These are phyloP conservation scores for Lymantria monacha DNA, from an alignment of 2,888 invertebrate species.

Conservation along the genomic window DNA sequence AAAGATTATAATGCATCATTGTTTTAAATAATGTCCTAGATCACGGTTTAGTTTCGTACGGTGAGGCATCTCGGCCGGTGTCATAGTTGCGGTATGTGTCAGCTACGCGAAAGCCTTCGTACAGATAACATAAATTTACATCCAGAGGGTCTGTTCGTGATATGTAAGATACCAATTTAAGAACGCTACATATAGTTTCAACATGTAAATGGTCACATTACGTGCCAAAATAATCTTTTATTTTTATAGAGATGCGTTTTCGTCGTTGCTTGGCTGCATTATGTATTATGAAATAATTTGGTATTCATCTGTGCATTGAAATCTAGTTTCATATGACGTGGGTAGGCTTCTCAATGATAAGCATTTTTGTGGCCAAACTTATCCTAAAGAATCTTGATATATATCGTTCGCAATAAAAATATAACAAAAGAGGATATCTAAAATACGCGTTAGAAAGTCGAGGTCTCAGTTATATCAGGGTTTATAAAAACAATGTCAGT, in stretches of 20 bases:
- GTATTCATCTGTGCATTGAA: conserved; percentile 33
- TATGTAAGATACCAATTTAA: conserved; percentile 6
- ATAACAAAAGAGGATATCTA: conserved; percentile 18
- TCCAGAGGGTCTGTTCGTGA: conserved; percentile 35
- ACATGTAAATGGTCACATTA: conserved; percentile 8
- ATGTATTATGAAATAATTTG: conserved; percentile 10
- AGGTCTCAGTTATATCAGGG: background rate
- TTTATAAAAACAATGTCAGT: too few species aligned
- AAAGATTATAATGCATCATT: too few species aligned
- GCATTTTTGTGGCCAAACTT: conserved; percentile 22
- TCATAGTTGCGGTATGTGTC: conserved; percentile 56
- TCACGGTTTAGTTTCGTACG: conserved; percentile 45
- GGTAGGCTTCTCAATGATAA: conserved; percentile 28
- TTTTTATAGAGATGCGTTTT: conserved; percentile 10
- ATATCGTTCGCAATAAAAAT: conserved; percentile 26
- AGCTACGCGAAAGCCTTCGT: conserved; percentile 57
- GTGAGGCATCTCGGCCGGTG: conserved; percentile 29
- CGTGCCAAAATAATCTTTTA: background rate
- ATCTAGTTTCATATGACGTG: conserved; percentile 25
- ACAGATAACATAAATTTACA: conserved; percentile 59
- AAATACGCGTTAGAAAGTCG: conserved; percentile 8
- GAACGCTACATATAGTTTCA: conserved; percentile 3
- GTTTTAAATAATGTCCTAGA: conserved; percentile 41
- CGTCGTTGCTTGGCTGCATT: conserved; percentile 1
- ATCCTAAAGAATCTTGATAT: conserved; percentile 22